Evolutionary conservation across 2,888 invertebrate species (phyloP).

Genomic region (Drosophila demipolita): DNA sequence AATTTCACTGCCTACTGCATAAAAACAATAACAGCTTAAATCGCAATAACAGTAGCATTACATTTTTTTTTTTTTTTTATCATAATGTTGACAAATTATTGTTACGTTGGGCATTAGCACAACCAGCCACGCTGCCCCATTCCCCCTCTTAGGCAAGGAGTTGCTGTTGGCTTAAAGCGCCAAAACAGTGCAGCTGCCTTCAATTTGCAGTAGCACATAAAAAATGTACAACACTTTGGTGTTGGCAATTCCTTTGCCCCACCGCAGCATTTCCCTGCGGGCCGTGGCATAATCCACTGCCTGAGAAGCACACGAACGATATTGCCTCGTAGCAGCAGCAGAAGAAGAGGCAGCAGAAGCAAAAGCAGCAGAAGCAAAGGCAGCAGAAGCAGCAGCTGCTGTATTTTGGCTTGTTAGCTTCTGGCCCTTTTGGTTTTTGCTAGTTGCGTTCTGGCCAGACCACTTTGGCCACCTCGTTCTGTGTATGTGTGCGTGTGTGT

Average conservation of each 20-base stretch:
- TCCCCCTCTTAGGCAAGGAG: not conserved
- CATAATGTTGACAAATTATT: slow-evolving; percentile 61
- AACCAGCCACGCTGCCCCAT: not conserved
- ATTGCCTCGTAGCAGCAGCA: slow-evolving; percentile 38
- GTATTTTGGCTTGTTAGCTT: slow-evolving; percentile 40
- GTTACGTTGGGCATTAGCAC: slow-evolving; percentile 57
- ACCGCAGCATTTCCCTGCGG: slow-evolving; percentile 7
- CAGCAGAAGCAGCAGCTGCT: slow-evolving; percentile 44
- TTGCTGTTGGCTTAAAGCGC: slow-evolving; percentile 26
- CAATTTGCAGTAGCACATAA: slow-evolving; percentile 71
- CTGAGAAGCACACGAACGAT: slow-evolving; percentile 31
- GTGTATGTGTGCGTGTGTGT: slow-evolving; percentile 8
- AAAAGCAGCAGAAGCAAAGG: slow-evolving; percentile 33
- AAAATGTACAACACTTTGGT: slow-evolving; percentile 62
- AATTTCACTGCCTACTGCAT: slow-evolving; percentile 32
- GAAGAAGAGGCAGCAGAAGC: slow-evolving; percentile 37
- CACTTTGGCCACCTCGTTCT: slow-evolving; percentile 43
- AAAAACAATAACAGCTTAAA: slow-evolving; percentile 9
- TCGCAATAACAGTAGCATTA: slow-evolving; percentile 41
- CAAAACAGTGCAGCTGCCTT: slow-evolving; percentile 63
- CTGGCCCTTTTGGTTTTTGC: slow-evolving; percentile 23
- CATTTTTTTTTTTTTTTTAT: slow-evolving; percentile 22
- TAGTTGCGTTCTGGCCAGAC: slow-evolving; percentile 32
- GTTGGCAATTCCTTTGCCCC: slow-evolving; percentile 40
- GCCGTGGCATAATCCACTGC: slow-evolving; percentile 37